A percentile compares a stretch with the other conserved stretches of the same genome.
Conservation (phyloP, 35 echinoderm and acorn worm species). For the Ophiothrix spiculata region DNA sequence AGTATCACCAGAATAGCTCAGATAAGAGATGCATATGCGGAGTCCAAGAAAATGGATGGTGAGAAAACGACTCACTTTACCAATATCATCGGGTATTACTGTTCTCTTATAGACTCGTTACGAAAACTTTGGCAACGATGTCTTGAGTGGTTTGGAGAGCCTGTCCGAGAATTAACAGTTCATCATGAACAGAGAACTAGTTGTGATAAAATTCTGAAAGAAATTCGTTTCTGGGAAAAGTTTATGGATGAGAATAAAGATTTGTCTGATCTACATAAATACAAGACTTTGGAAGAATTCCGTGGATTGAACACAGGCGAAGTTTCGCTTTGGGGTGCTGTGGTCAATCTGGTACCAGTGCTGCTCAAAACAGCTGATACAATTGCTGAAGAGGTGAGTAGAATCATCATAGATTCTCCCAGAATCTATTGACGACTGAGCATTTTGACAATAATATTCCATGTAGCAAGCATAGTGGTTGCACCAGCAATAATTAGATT, state of each 20-base stretch:
- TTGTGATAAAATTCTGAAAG: slow-evolving; percentile 58
- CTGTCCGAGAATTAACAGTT: slow-evolving; percentile 63
- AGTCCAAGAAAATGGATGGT: slow-evolving; percentile 67
- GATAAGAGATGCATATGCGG: slow-evolving; percentile 68
- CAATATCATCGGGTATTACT: slow-evolving; percentile 57
- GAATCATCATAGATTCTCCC: too few species aligned
- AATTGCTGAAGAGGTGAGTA: slow-evolving; percentile 71
- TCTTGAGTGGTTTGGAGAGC: slow-evolving; percentile 80
- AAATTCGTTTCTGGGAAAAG: slow-evolving; percentile 64
- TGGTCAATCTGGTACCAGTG: slow-evolving; percentile 87
- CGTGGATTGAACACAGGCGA: slow-evolving; percentile 90
- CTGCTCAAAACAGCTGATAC: slow-evolving; percentile 72
- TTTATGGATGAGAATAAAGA: slow-evolving; percentile 85
- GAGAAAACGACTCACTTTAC: slow-evolving; percentile 82
- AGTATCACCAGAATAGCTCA: slow-evolving; percentile 65
- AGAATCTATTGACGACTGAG: neutral
- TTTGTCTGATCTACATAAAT: slow-evolving; percentile 79
- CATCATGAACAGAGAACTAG: slow-evolving; percentile 63
- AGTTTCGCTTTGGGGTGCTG: slow-evolving; percentile 80
- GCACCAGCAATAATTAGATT: neutral
- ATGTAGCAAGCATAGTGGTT: neutral
- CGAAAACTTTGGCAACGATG: slow-evolving; percentile 48
- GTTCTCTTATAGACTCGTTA: slow-evolving; percentile 48
- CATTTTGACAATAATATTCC: neutral
- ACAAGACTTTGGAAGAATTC: slow-evolving; percentile 86